Evolutionary conservation across 2,888 invertebrate species (phyloP).

Genomic region (Panorpa germanica): DNA sequence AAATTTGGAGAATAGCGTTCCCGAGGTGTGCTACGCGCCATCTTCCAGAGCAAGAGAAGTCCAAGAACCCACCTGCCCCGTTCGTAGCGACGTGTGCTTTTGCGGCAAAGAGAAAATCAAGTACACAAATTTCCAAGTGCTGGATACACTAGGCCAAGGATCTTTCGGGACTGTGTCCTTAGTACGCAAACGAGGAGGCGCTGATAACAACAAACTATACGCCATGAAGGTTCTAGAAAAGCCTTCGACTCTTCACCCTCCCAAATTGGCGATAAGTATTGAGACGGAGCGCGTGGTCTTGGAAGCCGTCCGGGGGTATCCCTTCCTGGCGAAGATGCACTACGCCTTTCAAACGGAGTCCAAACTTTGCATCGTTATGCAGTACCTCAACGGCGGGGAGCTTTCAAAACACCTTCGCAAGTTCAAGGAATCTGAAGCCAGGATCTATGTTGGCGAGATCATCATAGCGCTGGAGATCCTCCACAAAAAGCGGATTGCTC

Average conservation of each 20-base stretch:
- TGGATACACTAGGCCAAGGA: no score
- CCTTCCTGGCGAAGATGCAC: conserved; percentile 81
- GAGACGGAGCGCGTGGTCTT: no score
- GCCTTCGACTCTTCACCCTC: no score
- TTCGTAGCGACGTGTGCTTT: no score
- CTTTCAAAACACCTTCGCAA: conserved; percentile 84
- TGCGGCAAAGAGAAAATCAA: no score
- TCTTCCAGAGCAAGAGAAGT: no score
- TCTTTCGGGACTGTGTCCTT: conserved; percentile 84
- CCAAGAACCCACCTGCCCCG: no score
- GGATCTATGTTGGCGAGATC: conserved; percentile 82
- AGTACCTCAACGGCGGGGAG: conserved; percentile 87
- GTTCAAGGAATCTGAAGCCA: conserved; percentile 68
- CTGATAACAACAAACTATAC: conserved; percentile 69
- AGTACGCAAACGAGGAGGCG: conserved; percentile 66
- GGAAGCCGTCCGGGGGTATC: conserved; percentile 74
- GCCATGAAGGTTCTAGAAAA: conserved; percentile 92
- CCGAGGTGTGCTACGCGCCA: no score
- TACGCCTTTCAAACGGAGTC: conserved; percentile 95
- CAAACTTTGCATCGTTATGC: conserved; percentile 81
- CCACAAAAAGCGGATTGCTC: no score
- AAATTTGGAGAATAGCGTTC: no score
- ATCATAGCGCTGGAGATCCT: conserved; percentile 77
- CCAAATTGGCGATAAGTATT: no score
- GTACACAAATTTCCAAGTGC: no score